Evolutionary conservation across 1,140 invertebrate genomes (phyloP).

Genomic region (Drosophila parabipectinata): DNA sequence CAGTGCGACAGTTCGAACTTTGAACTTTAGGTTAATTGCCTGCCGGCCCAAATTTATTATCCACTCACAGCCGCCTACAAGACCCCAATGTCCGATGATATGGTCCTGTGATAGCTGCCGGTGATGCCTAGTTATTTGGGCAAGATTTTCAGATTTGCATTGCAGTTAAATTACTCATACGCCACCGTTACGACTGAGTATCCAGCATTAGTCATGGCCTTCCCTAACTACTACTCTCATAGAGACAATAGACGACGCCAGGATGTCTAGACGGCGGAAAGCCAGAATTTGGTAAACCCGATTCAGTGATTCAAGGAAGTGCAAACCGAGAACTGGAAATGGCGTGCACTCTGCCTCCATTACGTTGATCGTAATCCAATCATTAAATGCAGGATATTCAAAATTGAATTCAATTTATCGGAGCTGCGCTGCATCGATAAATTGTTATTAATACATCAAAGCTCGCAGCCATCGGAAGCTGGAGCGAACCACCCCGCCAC

Average conservation of each 20-base stretch:
- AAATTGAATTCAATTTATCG: slow-evolving; percentile 56
- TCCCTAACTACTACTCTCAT: neutral
- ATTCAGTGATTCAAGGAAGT: slow-evolving; percentile 3
- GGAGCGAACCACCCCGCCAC: slow-evolving; percentile 3
- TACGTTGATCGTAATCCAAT: slow-evolving; percentile 46
- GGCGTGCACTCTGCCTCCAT: neutral
- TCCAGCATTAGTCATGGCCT: slow-evolving; percentile 63
- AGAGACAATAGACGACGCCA: slow-evolving; percentile 51
- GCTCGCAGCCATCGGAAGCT: slow-evolving; percentile 17
- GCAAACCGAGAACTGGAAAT: neutral
- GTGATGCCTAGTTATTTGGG: neutral
- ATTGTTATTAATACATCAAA: slow-evolving; percentile 53
- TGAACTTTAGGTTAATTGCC: slow-evolving; percentile 80
- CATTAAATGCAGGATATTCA: slow-evolving; percentile 39
- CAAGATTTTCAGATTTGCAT: neutral
- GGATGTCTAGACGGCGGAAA: slow-evolving; percentile 69
- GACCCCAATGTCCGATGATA: slow-evolving; percentile 8
- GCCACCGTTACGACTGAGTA: slow-evolving; percentile 8
- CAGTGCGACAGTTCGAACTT: slow-evolving; percentile 62
- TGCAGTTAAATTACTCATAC: slow-evolving; percentile 64
- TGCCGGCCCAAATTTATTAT: slow-evolving; percentile 37
- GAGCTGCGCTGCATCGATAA: slow-evolving; percentile 45
- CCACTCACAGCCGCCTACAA: slow-evolving; percentile 26
- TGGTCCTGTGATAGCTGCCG: neutral
- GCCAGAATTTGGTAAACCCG: slow-evolving; percentile 4